Evolutionary conservation across 2,113 vertebrate species (phyloP), one percentile per base, ranked within the genome.

Genomic region (Pelodiscus sinensis): DNA sequence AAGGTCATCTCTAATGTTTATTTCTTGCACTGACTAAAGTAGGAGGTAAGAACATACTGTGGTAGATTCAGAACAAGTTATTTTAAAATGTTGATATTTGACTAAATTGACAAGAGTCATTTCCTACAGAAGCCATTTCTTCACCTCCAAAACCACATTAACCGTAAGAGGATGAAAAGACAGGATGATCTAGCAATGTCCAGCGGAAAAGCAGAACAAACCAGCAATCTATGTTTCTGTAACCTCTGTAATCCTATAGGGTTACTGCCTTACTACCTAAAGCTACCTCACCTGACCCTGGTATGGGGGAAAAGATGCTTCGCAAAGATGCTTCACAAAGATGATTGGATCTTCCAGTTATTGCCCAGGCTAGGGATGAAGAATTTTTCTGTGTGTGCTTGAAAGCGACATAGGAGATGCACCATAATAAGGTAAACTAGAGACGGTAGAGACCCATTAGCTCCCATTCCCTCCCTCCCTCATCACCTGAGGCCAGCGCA

Each of bases 91-190:
- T n/a, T 1, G 31, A 5, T 2, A 8, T 5, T 2, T 6, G 38
- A 3, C 10, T 0, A 12, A 11, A 3, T 0, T 1, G 51, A 21
- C 21, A 9, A 56, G 18, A 1, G n/a, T 57, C 65, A 21, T 21
- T 35, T 71, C n/a, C 65, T 71, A 71, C n/a, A 9, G 15, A 15
- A 65, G n/a, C 51, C 0, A 71, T 0, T 58, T 16, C 38, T 14
- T 15, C 35, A 0, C 0, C 73, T 2, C 38, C 2, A 52, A 11
- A 1, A 2, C 27, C 79, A 2, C 31, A 2, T 0, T 2, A 0
- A 3, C 62, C 35, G 1, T 44, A 71, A 15, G 71, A 27, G 60
- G 83, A 12, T 27, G 44, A 21, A n/a, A 29, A 44, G 52, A 7
- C 13, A 15, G 29, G 9, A 27, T 27, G 4, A 0, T 18, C 2